A percentile compares a stretch with the other conserved stretches of the same genome.
phyloP scores from a whole-genome alignment of 2,113 vertebrate species.

The Cephalopholis sonnerati region DNA sequence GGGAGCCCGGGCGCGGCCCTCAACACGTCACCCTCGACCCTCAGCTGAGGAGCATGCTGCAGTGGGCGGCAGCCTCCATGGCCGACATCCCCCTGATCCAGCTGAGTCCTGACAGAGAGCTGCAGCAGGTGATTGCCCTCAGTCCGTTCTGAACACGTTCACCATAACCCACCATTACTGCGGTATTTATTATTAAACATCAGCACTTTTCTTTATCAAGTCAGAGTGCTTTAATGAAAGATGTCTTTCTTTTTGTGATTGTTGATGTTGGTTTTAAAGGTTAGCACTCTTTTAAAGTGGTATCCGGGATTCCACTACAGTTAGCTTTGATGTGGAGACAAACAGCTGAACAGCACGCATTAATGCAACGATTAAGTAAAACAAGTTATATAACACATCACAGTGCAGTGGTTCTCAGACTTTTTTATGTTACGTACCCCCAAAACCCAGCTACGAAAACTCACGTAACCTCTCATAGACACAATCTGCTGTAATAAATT shows the following conservation, averaged over 20 bases:
- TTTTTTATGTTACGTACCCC: too few relatives aligned
- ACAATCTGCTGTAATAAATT: too few relatives aligned
- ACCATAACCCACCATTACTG: neutral
- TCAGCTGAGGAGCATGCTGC: constrained; percentile 91
- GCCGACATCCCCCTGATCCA: constrained; percentile 87
- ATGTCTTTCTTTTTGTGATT: constrained; percentile 22
- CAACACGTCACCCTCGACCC: constrained; percentile 87
- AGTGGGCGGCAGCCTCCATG: constrained; percentile 95
- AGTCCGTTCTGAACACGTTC: neutral
- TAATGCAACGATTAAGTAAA: neutral
- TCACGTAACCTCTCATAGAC: too few relatives aligned
- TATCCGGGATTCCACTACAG: constrained; percentile 26
- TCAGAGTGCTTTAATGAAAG: neutral
- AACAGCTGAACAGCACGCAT: constrained; percentile 2
- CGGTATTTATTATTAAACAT: constrained; percentile 11
- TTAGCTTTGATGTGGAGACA: constrained; percentile 31
- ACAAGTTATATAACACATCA: neutral
- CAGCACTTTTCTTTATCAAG: neutral
- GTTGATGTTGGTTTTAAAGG: constrained; percentile 20
- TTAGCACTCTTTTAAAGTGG: constrained; percentile 1
- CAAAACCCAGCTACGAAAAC: too few relatives aligned
- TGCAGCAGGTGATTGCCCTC: constrained; percentile 86
- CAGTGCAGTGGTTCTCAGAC: neutral
- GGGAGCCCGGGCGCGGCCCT: constrained; percentile 81
- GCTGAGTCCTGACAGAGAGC: constrained; percentile 87